phyloP scores from a whole-genome alignment of 2,113 vertebrate species.

The Bubo bubo region DNA sequence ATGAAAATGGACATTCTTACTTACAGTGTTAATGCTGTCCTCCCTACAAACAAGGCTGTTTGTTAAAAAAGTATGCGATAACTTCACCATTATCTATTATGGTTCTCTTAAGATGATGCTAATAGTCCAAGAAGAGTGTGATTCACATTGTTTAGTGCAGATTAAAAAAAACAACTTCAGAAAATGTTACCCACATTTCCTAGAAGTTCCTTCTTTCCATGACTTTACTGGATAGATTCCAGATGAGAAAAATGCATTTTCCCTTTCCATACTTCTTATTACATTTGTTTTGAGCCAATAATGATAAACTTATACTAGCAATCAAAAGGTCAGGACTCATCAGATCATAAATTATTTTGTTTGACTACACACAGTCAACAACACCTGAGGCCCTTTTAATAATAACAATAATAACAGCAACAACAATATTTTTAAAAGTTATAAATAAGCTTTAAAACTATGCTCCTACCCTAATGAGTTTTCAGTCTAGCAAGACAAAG shows the following conservation, averaged over 20 bases:
- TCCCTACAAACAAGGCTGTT: background rate
- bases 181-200: background rate
- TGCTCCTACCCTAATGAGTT: background rate
- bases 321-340: background rate
- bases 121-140: conserved; percentile 1
- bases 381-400: background rate
- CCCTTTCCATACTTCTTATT: background rate
- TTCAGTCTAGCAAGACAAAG: background rate
- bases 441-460: background rate
- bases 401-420: background rate
- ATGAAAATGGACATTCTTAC: background rate
- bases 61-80: conserved; percentile 15
- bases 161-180: background rate
- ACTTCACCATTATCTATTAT: background rate
- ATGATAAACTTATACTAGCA: background rate
- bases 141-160: background rate
- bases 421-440: background rate
- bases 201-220: background rate
- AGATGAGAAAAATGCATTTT: background rate
- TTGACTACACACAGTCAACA: background rate
- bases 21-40: background rate
- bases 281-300: background rate
- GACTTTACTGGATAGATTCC: background rate
- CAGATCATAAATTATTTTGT: background rate
- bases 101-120: background rate